Evolutionary conservation across 1,140 invertebrate genomes (phyloP).

Genomic region (Pollicipes pollicipes): DNA sequence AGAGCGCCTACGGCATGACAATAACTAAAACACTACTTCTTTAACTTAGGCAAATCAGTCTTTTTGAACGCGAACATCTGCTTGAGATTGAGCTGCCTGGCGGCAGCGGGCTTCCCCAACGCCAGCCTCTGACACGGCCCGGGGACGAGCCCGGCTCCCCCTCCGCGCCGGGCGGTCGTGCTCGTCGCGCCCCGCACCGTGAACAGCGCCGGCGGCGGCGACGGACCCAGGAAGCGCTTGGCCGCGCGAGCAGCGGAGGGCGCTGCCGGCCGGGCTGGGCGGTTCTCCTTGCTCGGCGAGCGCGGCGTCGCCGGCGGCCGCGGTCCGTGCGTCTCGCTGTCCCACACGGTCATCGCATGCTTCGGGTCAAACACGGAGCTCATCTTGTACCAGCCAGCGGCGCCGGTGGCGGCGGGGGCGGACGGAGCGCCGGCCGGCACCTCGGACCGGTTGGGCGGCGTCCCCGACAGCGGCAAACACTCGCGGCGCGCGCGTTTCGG

Average conservation of each 20-base stretch:
- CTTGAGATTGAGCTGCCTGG: background rate
- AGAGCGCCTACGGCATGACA: too few species aligned
- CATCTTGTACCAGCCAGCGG: background rate
- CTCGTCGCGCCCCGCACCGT: background rate
- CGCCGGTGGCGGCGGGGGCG: background rate
- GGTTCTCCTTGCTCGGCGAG: background rate
- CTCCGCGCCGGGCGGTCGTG: background rate
- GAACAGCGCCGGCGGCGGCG: background rate
- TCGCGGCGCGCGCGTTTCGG: background rate
- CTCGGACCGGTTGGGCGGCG: background rate
- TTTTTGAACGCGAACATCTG: background rate
- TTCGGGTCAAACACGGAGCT: slow-evolving; percentile 1
- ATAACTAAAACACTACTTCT: too few species aligned
- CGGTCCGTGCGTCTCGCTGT: background rate
- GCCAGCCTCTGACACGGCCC: background rate
- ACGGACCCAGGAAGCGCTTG: background rate
- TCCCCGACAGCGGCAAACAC: background rate
- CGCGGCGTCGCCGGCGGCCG: background rate
- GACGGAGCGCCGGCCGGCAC: too few species aligned
- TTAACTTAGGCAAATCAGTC: background rate
- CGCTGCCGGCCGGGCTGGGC: background rate
- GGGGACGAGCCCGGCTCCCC: background rate
- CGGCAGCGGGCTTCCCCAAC: background rate
- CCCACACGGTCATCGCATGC: background rate
- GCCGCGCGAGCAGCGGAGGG: background rate